Evolutionary conservation across 2,113 vertebrate species (phyloP).

Genomic region (Proteles cristata): DNA sequence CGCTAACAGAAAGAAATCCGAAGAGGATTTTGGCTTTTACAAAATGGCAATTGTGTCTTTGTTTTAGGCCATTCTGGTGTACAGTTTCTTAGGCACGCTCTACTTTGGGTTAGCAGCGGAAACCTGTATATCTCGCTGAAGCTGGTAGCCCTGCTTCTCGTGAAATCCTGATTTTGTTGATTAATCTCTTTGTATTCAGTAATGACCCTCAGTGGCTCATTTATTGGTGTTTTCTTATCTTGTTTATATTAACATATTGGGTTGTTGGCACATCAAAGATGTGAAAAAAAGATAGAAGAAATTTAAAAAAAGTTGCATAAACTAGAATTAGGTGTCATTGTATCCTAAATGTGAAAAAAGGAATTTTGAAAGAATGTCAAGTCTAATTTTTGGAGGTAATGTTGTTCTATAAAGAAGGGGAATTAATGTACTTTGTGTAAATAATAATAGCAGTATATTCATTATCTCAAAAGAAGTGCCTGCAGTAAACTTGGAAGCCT

Average conservation of each 20-base stretch:
- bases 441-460: neutral
- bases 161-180: neutral
- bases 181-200: neutral
- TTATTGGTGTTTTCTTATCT: neutral
- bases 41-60: neutral
- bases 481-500: neutral
- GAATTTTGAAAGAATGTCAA: neutral
- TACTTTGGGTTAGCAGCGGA: neutral
- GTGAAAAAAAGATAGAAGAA: neutral
- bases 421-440: neutral
- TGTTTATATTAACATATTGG: neutral
- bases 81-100: neutral
- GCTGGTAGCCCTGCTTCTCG: neutral
- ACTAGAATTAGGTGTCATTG: neutral
- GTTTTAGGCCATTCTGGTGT: neutral
- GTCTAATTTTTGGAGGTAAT: neutral
- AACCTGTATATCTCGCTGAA: neutral
- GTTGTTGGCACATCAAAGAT: neutral
- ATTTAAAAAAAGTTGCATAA: neutral
- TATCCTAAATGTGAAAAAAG: neutral
- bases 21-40: neutral
- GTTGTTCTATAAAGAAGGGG: neutral
- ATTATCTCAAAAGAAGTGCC: neutral
- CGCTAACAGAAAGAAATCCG: neutral
- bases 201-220: neutral